These are phyloP conservation scores for Rhyacophila evoluta DNA, from an alignment of 2,888 invertebrate genomes.

Conservation along the genomic window DNA sequence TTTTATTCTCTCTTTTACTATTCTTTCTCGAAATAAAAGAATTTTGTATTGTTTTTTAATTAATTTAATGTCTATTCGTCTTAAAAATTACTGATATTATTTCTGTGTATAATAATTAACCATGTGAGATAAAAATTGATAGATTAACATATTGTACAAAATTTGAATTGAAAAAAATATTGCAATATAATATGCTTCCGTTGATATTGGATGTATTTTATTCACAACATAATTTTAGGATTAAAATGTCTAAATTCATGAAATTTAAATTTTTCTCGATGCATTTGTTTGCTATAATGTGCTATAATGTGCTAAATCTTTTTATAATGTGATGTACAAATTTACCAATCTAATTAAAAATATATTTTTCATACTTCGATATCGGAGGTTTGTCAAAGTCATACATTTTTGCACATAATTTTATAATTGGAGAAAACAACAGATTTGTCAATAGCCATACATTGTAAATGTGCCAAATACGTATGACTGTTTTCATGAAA, in stretches of 20 bases:
- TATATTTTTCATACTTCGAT: background rate
- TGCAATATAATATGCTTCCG: background rate
- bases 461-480: conserved; percentile 54
- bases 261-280: background rate
- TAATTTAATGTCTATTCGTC: conserved; percentile 17
- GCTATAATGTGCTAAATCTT: no score
- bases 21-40: conserved; percentile 31
- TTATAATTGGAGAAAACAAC: conserved; percentile 16
- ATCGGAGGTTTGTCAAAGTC: background rate
- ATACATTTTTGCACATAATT: conserved; percentile 12
- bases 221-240: conserved; percentile 16
- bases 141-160: conserved; percentile 11
- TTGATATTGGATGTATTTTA: conserved; percentile 25
- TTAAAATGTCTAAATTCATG: conserved; percentile 27
- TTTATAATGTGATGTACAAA: conserved; percentile 36
- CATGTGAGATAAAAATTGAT: conserved; percentile 41
- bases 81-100: conserved; percentile 10
- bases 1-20: conserved; percentile 23
- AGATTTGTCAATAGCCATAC: conserved; percentile 48
- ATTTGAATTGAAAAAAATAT: background rate
- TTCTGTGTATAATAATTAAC: conserved; percentile 45
- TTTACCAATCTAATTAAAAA: conserved; percentile 44
- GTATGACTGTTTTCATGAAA: conserved; percentile 51
- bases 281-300: background rate
- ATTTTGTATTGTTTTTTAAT: conserved; percentile 13